Evolutionary conservation across 2,888 invertebrate species (phyloP).

Genomic region (Pachydiplax longipennis): DNA sequence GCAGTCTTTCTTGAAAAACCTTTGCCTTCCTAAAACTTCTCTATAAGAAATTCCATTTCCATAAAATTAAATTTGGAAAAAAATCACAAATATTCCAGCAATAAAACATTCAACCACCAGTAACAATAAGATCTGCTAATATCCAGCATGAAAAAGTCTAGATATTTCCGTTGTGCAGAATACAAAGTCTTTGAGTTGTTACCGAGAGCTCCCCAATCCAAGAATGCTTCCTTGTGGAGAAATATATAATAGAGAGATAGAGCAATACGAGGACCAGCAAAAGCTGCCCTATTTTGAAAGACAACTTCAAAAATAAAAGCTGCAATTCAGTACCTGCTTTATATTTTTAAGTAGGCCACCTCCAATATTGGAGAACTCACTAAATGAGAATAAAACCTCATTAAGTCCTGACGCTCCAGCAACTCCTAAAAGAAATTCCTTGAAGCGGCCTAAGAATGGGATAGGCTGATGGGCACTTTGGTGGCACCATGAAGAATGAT

Average conservation of each 20-base stretch:
- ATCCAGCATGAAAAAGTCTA: not conserved
- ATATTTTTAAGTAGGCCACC: conserved; percentile 35
- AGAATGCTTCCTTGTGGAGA: not conserved
- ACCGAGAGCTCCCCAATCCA: not conserved
- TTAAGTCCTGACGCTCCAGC: not conserved
- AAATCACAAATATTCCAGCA: not conserved
- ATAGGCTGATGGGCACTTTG: not conserved
- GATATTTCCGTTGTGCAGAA: not conserved
- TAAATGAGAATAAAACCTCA: conserved; percentile 1
- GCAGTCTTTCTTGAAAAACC: conserved; percentile 8
- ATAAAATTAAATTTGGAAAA: not conserved
- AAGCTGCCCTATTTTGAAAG: not conserved
- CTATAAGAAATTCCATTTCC: not conserved
- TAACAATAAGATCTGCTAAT: not conserved
- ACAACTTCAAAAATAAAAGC: conserved; percentile 33
- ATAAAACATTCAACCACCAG: not conserved
- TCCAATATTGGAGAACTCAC: not conserved
- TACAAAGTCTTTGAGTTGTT: not conserved
- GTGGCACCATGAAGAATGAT: not conserved
- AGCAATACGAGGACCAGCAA: not conserved
- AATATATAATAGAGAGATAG: not conserved
- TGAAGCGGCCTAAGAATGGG: not conserved
- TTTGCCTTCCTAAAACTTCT: not conserved
- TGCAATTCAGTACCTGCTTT: not conserved
- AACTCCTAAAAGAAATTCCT: not conserved